These are phyloP conservation scores for Tauraco erythrolophus DNA, from an alignment of 2,113 vertebrate genomes.

Conservation along the genomic window DNA sequence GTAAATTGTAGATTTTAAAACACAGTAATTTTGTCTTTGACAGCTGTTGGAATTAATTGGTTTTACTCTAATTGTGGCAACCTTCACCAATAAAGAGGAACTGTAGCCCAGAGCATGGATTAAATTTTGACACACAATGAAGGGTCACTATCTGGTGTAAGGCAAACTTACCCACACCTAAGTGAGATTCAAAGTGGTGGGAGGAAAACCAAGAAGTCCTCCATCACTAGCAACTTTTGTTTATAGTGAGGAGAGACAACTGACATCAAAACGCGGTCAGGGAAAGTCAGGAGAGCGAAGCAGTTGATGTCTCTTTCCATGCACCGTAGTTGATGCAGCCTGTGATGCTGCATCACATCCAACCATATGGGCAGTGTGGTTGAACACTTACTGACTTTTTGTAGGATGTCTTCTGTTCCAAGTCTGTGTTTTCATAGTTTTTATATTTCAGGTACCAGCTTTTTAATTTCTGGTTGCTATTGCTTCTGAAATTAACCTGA, in stretches of 20 bases:
- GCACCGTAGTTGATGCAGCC: neutral
- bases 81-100: neutral
- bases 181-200: neutral
- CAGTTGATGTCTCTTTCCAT: neutral
- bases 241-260: neutral
- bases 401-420: neutral
- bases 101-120: neutral
- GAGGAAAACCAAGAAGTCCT: neutral
- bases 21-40: neutral
- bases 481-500: neutral
- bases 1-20: neutral
- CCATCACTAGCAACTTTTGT: neutral
- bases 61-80: neutral
- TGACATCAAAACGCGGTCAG: neutral
- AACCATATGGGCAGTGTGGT: rapidly evolving
- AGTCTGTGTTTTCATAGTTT: neutral
- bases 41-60: neutral
- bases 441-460: neutral
- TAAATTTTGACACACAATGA: neutral
- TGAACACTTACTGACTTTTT: neutral
- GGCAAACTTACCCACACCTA: neutral
- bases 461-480: neutral
- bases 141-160: neutral
- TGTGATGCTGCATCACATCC: neutral
- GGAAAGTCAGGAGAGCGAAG: neutral